A percentile compares a stretch with the other conserved stretches of the same genome.
These are phyloP conservation scores for Bovichtus variegatus DNA, from an alignment of 2,797 vertebrate genomes.

Conservation along the genomic window DNA sequence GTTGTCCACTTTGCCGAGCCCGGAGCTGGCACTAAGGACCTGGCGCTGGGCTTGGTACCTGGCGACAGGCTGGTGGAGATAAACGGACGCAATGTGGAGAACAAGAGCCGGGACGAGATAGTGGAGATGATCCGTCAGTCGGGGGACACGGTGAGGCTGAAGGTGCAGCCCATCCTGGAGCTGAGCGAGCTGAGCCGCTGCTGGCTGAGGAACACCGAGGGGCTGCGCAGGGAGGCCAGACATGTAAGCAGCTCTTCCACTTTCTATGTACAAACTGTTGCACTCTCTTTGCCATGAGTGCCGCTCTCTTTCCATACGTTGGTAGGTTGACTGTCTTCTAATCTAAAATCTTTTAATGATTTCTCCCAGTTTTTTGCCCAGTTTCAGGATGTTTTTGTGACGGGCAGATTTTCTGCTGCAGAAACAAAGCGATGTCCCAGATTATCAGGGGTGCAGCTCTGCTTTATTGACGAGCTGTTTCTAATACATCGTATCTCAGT, in stretches of 20 bases:
- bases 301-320: neutral
- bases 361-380: neutral
- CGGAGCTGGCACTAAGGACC: slow-evolving; percentile 95
- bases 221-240: slow-evolving; percentile 85
- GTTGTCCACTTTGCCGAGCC: slow-evolving; percentile 97
- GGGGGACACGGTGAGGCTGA: slow-evolving; percentile 93
- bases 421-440: neutral
- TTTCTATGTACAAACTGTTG: neutral
- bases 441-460: neutral
- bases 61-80: slow-evolving; percentile 96
- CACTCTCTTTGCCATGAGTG: neutral
- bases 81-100: slow-evolving; percentile 95
- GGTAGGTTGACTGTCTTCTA: neutral
- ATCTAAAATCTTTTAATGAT: neutral
- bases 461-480: neutral
- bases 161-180: slow-evolving; percentile 97
- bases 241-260: slow-evolving; percentile 87
- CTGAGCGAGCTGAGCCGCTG: slow-evolving; percentile 95
- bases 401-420: neutral
- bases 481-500: neutral
- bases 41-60: slow-evolving; percentile 93
- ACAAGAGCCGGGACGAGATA: slow-evolving; percentile 94
- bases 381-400: neutral
- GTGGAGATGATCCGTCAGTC: slow-evolving; percentile 99
- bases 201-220: slow-evolving; percentile 92